phyloP scores from a whole-genome alignment of 2,888 invertebrate genomes.

The Crematogaster levior region DNA sequence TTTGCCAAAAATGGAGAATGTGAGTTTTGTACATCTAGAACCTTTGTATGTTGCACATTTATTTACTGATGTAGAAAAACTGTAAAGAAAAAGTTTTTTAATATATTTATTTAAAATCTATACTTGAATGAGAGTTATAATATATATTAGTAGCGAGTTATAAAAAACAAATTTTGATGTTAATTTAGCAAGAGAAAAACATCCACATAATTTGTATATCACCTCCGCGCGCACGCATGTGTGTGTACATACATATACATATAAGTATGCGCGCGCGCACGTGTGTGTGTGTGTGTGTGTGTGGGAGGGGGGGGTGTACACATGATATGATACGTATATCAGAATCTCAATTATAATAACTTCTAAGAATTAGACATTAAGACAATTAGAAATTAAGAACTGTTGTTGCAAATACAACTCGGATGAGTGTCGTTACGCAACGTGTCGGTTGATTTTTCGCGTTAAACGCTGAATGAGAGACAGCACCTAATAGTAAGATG shows the following conservation, averaged over 20 bases:
- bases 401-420: not conserved
- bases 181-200: not conserved
- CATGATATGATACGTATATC: no score
- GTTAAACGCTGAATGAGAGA: not conserved
- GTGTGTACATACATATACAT: no score
- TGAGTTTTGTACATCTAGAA: no score
- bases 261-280: no score
- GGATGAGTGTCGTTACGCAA: not conserved
- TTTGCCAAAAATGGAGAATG: no score
- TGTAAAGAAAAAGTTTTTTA: not conserved
- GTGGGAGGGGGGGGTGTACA: no score
- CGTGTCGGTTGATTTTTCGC: not conserved
- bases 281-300: not conserved
- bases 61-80: not conserved
- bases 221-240: no score
- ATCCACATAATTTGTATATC: no score
- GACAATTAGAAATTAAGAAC: no score
- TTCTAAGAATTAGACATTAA: no score
- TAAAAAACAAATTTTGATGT: not conserved
- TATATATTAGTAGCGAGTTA: no score
- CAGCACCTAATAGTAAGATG: not conserved
- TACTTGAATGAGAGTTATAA: not conserved
- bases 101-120: not conserved
- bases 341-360: no score
- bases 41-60: not conserved